Conservation (phyloP, 2,113 vertebrate genomes). For the Silurus meridionalis region DNA sequence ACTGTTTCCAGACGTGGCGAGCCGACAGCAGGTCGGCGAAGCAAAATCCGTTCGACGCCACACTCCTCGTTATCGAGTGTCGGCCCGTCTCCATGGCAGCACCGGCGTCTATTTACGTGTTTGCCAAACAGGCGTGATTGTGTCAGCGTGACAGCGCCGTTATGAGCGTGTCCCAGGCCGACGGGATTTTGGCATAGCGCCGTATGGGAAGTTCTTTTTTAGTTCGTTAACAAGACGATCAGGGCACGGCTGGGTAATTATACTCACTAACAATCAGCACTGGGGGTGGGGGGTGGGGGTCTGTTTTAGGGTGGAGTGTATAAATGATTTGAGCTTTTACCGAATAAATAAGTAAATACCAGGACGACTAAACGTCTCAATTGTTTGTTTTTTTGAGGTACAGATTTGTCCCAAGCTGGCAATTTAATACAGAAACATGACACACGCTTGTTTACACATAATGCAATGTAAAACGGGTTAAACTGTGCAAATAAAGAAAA, state of each 20-base stretch:
- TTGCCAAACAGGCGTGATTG: slow-evolving; percentile 52
- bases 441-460: slow-evolving; percentile 35
- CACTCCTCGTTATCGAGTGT: background rate
- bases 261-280: slow-evolving; percentile 40
- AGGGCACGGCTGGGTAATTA: slow-evolving; percentile 47
- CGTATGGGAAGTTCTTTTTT: slow-evolving; percentile 28
- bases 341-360: slow-evolving; percentile 40
- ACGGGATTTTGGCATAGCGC: slow-evolving; percentile 31
- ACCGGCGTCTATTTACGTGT: slow-evolving; percentile 31
- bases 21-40: background rate
- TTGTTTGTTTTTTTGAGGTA: slow-evolving; percentile 14
- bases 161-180: slow-evolving; percentile 19
- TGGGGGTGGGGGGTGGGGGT: background rate
- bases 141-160: slow-evolving; percentile 47
- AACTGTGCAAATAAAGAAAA: background rate
- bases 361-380: background rate
- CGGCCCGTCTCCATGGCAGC: slow-evolving; percentile 43
- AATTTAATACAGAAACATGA: slow-evolving; percentile 45
- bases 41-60: slow-evolving; percentile 22
- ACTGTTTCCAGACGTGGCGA: background rate
- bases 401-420: slow-evolving; percentile 56
- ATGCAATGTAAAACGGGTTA: slow-evolving; percentile 14
- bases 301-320: background rate
- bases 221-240: slow-evolving; percentile 49
- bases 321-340: slow-evolving; percentile 35